Conservation (phyloP, 2,888 invertebrate genomes). For the Papilio protenor region DNA sequence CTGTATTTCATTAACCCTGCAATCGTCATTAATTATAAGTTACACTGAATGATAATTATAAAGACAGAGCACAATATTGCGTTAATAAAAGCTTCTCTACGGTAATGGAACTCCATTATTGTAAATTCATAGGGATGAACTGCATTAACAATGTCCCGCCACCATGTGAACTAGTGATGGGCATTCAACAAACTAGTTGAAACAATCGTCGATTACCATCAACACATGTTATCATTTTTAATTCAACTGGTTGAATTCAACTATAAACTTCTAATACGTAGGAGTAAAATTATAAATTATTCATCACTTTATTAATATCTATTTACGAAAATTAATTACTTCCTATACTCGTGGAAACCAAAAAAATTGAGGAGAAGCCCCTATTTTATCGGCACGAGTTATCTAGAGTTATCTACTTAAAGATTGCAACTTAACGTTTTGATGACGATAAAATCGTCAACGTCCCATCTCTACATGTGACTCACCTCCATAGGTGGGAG, state of each 20-base stretch:
- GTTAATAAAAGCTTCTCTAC: constrained; percentile 43
- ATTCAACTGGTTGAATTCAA: too few relatives aligned
- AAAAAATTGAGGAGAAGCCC: too few relatives aligned
- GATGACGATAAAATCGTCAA: not conserved
- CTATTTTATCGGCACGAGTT: not conserved
- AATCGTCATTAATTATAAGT: constrained; percentile 16
- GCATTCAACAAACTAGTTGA: not conserved
- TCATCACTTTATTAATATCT: too few relatives aligned
- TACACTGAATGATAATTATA: constrained; percentile 12
- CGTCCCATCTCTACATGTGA: constrained; percentile 20
- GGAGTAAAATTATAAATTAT: too few relatives aligned
- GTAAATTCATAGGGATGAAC: constrained; percentile 35
- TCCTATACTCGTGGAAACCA: too few relatives aligned
- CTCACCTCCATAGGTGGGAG: constrained; percentile 30
- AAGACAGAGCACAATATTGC: constrained; percentile 15
- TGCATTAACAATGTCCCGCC: constrained; percentile 38
- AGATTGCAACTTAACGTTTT: not conserved
- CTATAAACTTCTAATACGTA: too few relatives aligned
- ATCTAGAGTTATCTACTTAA: too few relatives aligned
- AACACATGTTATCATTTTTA: not conserved
- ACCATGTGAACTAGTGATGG: constrained; percentile 20
- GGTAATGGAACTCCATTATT: constrained; percentile 35
- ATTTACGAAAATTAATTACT: too few relatives aligned
- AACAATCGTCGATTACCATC: not conserved
- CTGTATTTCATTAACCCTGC: not conserved